Evolutionary conservation across 2,113 vertebrate genomes (phyloP).

Genomic region (Mesocricetus auratus): DNA sequence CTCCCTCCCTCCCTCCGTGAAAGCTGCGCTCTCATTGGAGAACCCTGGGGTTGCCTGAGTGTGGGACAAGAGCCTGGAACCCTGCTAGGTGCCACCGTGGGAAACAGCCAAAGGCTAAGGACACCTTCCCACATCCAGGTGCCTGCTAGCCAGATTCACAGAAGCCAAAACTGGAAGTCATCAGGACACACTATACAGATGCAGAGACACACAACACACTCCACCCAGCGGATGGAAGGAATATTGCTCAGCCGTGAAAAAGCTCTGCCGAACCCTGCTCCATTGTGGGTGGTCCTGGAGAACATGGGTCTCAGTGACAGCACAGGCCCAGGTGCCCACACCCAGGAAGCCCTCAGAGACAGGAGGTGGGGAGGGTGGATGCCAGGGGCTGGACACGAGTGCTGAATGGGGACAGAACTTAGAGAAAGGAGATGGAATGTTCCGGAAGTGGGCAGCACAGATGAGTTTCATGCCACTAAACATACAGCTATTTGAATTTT

Average conservation of each 20-base stretch:
- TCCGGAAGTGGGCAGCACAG: background rate
- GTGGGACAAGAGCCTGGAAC: background rate
- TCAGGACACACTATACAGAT: rapidly evolving
- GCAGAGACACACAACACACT: background rate
- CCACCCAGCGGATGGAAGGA: background rate
- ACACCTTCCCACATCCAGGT: too few relatives aligned
- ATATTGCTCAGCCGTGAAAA: background rate
- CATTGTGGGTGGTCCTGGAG: rapidly evolving
- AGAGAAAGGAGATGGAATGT: background rate
- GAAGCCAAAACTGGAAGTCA: background rate
- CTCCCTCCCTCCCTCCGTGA: too few relatives aligned
- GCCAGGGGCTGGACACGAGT: background rate
- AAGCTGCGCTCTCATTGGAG: background rate
- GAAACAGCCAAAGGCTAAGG: background rate
- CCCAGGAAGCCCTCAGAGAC: background rate
- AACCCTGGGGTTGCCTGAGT: background rate
- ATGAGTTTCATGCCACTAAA: too few relatives aligned
- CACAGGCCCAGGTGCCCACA: background rate
- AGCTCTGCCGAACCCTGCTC: background rate
- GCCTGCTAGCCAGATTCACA: background rate
- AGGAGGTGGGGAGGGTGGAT: background rate
- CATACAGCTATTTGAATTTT: background rate
- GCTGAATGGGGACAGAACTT: too few relatives aligned
- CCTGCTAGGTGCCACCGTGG: too few relatives aligned
- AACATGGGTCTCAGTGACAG: too few relatives aligned